Base-by-base conservation (phyloP, 2,888 invertebrate species). In the Campoplex nolae region DNA sequence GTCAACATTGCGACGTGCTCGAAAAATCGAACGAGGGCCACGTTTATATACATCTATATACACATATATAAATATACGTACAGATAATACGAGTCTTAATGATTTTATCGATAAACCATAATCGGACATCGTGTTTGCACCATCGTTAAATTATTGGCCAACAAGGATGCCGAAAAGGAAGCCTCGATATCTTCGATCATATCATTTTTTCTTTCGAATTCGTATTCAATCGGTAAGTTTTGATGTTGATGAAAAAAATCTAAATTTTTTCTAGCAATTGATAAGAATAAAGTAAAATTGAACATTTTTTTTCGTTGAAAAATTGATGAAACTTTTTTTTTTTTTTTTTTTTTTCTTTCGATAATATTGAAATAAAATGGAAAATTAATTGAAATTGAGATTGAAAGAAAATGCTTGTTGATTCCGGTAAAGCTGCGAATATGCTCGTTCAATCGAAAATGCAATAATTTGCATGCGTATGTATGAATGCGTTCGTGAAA, bases 11-110 rank as follows among this genome's bases (percentile, higher is more conserved):
- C 51, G 74, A 42, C 42, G 62, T 62, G 42, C 45, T 78, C 78
- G 32, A 78, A 78, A 78, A 78, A 78, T 23, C 28, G 42, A 78
- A 28, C 85, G 87, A 78, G 85, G 82, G 74, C 82, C 84, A 81
- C 51, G 74, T 75, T 16, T 32, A 32, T 62, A 13, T 16, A 2
- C 32, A 32, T 62, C 3, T 32, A 32, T 62, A 13, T 16, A 2
- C 32, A 32, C 32, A 62, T 32, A 32, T 28, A 32, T 32, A 58
- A 32, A 32, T 13, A 32, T 32, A 32, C 28, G 3, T 58, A 58
- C 28, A 38, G 6, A 6, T 6, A 38, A 28, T 13, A 28, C 28
- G 11, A 28, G 28, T 58, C 58, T 58, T 4, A 32, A 58, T 77
- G n/a, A 67, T 62, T 74, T 75, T 79, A 83, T 85, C 76, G 85